Evolutionary conservation across 2,888 invertebrate genomes (phyloP).

Genomic region (Ethmia dodecea): DNA sequence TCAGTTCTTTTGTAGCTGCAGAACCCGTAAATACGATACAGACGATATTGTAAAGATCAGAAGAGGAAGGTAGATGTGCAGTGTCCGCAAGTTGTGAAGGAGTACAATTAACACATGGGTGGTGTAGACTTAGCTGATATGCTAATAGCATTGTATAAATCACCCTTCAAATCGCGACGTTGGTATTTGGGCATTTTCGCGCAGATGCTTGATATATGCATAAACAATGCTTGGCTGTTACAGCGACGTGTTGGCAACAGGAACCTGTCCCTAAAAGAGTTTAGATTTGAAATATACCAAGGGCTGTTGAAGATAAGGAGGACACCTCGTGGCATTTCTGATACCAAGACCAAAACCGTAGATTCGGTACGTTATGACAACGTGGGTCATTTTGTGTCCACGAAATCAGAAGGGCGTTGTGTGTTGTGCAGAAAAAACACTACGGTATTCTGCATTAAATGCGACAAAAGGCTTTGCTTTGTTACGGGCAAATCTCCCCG

Average conservation of each 20-base stretch:
- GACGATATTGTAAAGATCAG: constrained; percentile 26
- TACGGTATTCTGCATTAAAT: constrained; percentile 22
- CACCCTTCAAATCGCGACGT: constrained; percentile 23
- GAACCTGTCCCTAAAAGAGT: not conserved
- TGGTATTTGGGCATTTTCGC: constrained; percentile 34
- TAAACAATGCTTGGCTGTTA: constrained; percentile 22
- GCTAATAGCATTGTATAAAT: constrained; percentile 25
- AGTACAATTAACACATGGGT: constrained; percentile 37
- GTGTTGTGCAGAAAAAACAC: constrained; percentile 19
- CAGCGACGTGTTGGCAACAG: not conserved
- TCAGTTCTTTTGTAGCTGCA: constrained; percentile 26
- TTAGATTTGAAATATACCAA: not conserved
- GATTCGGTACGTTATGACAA: constrained; percentile 14
- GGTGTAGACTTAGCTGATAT: constrained; percentile 32
- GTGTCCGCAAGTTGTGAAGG: constrained; percentile 31
- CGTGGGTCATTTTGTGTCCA: constrained; percentile 14
- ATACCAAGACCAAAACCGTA: constrained; percentile 1
- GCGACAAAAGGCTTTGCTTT: constrained; percentile 17
- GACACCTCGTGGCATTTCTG: not conserved
- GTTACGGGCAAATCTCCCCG: constrained; percentile 19
- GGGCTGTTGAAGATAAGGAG: not conserved
- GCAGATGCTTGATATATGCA: constrained; percentile 23
- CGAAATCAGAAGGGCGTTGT: constrained; percentile 11
- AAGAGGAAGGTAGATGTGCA: constrained; percentile 25
- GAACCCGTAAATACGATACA: constrained; percentile 25